Conservation (phyloP, 2,888 invertebrate species). For the Parasteatoda lunata region DNA sequence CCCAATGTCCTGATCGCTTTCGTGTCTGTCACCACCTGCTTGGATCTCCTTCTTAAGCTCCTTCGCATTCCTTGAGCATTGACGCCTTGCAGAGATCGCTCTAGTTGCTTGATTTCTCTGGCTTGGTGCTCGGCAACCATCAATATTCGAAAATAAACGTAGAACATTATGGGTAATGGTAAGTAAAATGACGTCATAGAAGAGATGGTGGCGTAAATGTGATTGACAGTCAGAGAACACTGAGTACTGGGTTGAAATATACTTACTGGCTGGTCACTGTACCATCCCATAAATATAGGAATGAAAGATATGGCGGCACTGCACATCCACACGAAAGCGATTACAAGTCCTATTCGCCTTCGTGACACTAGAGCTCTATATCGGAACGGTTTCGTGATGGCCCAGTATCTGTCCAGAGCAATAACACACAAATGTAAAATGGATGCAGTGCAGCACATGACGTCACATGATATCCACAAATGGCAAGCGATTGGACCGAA, state of each 20-base stretch:
- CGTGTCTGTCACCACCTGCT: slow-evolving; percentile 94
- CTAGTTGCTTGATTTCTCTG: slow-evolving; percentile 71
- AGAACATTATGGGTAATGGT: slow-evolving; percentile 73
- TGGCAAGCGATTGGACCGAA: slow-evolving; percentile 73
- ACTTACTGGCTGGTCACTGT: slow-evolving; percentile 72
- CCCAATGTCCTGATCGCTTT: slow-evolving; percentile 97
- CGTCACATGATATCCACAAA: slow-evolving; percentile 74
- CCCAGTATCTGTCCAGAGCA: slow-evolving; percentile 76
- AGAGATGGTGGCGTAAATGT: slow-evolving; percentile 73
- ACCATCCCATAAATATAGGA: slow-evolving; percentile 74
- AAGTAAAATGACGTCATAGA: slow-evolving; percentile 73
- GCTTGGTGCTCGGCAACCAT: slow-evolving; percentile 72
- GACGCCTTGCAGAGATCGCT: slow-evolving; percentile 70
- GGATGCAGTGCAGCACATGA: slow-evolving; percentile 74
- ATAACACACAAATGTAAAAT: slow-evolving; percentile 73
- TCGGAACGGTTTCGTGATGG: slow-evolving; percentile 73
- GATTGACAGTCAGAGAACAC: slow-evolving; percentile 71
- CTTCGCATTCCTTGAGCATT: slow-evolving; percentile 72
- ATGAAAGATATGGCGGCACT: slow-evolving; percentile 73
- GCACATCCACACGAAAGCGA: slow-evolving; percentile 73
- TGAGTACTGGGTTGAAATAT: slow-evolving; percentile 57
- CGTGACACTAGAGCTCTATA: slow-evolving; percentile 71
- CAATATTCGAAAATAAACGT: slow-evolving; percentile 72
- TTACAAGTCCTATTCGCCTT: slow-evolving; percentile 71
- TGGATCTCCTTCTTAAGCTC: slow-evolving; percentile 91